Percentiles rank a stretch among this genome's conserved stretches.
Conservation (phyloP, 2,113 vertebrate genomes). For the Cairina moschata region DNA sequence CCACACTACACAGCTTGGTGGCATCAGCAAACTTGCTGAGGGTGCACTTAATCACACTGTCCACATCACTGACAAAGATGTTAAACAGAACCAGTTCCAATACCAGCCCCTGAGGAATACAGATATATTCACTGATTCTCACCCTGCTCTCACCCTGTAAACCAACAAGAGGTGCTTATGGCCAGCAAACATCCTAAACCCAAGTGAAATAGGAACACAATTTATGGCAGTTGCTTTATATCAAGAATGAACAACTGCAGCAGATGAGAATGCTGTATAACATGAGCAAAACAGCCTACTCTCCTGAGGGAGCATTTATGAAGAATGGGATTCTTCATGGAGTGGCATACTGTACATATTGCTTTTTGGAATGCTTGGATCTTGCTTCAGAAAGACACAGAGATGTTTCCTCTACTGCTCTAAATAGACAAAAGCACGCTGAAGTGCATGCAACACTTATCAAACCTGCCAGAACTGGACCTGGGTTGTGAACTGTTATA, state of each 20-base stretch:
- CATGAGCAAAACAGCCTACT: not conserved
- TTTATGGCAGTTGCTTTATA: not conserved
- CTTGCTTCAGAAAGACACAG: not conserved
- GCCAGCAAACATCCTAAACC: not conserved
- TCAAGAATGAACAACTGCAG: not conserved
- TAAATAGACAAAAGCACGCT: not conserved
- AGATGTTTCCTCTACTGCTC: not conserved
- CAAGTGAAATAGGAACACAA: not conserved
- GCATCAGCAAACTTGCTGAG: no score
- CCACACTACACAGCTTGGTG: no score
- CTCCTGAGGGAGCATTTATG: not conserved
- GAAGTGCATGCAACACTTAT: not conserved
- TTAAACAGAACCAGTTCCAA: no score
- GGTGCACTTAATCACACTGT: no score
- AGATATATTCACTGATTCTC: not conserved
- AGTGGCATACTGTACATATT: accelerated
- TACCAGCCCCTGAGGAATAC: no score
- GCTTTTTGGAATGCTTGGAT: not conserved
- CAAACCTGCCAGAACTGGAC: not conserved
- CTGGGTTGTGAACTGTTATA: not conserved
- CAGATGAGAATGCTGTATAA: accelerated
- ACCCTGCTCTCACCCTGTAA: not conserved
- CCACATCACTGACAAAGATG: no score
- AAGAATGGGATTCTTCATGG: not conserved
- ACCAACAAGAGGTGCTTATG: not conserved